Evolutionary conservation across 2,888 invertebrate species (phyloP).

Genomic region (Odontomyia ornata): DNA sequence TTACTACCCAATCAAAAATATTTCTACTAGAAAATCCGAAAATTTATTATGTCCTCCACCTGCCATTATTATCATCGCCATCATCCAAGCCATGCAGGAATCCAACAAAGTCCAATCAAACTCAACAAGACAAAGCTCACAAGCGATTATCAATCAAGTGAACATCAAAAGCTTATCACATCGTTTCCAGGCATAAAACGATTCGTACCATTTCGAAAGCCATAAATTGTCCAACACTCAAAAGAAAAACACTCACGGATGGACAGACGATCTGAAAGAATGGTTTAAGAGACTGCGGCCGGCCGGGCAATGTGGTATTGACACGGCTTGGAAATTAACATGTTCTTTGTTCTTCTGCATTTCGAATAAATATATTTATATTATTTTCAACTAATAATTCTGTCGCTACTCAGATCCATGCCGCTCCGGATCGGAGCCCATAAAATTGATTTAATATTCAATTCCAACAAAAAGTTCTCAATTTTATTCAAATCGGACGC

Average conservation of each 20-base stretch:
- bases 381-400: not conserved
- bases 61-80: not conserved
- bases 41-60: no score
- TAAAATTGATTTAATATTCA: not conserved
- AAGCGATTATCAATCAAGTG: constrained; percentile 6
- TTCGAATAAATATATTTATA: not conserved
- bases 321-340: not conserved
- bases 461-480: not conserved
- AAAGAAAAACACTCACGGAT: constrained; percentile 10
- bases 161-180: constrained; percentile 2
- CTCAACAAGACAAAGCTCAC: no score
- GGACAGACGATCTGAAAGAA: not conserved
- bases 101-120: no score
- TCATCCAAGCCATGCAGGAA: not conserved
- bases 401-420: not conserved
- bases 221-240: no score
- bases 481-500: not conserved
- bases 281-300: no score
- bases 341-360: constrained; percentile 14
- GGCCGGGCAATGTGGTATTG: not conserved
- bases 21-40: no score
- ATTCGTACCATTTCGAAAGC: no score
- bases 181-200: not conserved
- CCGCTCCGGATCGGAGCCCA: not conserved
- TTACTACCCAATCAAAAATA: no score